These are phyloP conservation scores for Erebia palarica DNA, from an alignment of 2,888 invertebrate genomes.

Conservation along the genomic window DNA sequence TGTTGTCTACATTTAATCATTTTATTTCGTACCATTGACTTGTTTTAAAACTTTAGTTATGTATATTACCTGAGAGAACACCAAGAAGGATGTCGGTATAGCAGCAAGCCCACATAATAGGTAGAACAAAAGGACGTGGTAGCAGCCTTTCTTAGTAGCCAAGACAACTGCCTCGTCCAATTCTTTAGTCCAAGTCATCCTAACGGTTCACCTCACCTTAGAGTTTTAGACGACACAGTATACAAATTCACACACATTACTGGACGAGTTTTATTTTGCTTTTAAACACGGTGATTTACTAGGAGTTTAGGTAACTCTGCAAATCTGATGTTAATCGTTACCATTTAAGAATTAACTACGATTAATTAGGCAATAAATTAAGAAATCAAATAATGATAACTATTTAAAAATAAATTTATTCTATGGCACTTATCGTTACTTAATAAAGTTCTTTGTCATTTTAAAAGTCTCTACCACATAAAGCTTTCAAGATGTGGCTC, in stretches of 20 bases:
- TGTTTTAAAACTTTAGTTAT: background rate
- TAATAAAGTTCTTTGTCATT: background rate
- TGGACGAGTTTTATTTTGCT: background rate
- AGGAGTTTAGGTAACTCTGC: background rate
- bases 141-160: conserved; percentile 84
- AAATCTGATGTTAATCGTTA: too few species aligned
- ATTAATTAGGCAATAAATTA: too few species aligned
- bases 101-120: conserved; percentile 85
- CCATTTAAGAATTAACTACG: too few species aligned
- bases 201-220: conserved; percentile 16
- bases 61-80: conserved; percentile 83
- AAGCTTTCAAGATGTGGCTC: background rate
- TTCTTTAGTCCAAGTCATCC: conserved; percentile 68
- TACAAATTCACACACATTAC: conserved; percentile 4
- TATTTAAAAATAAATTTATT: too few species aligned
- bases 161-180: conserved; percentile 82
- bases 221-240: conserved; percentile 3
- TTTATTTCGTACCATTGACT: background rate
- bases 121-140: conserved; percentile 85
- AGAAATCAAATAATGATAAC: too few species aligned
- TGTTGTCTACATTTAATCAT: background rate
- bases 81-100: conserved; percentile 85
- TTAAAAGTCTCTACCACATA: background rate
- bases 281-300: background rate
- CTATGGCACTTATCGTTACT: background rate